phyloP scores from a whole-genome alignment of 2,797 vertebrate species.

The Gambelia wislizenii region DNA sequence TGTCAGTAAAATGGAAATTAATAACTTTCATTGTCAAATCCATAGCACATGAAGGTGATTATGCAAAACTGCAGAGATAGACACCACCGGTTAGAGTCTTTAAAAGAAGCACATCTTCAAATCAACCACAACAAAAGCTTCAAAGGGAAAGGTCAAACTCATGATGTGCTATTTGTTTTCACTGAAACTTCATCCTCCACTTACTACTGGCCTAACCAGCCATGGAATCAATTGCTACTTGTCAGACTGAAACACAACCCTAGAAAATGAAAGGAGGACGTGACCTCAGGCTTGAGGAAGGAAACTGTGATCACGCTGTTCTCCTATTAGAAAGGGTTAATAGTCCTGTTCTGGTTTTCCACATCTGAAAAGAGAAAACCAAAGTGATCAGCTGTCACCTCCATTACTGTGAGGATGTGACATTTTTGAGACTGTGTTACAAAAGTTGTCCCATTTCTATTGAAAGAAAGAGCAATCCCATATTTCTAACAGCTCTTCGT shows the following conservation, averaged over 20 bases:
- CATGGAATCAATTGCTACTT: conserved; percentile 98
- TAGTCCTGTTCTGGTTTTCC: conserved; percentile 31
- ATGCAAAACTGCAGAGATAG: conserved; percentile 57
- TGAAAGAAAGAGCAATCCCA: conserved; percentile 66
- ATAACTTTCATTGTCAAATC: conserved; percentile 42
- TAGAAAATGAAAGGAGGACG: conserved; percentile 90
- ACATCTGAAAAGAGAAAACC: conserved; percentile 16
- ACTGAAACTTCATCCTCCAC: conserved; percentile 97
- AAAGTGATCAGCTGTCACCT: conserved; percentile 56
- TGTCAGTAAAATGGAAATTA: conserved; percentile 1
- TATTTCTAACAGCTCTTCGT: conserved; percentile 57
- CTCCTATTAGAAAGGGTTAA: conserved; percentile 69
- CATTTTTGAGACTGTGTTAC: conserved; percentile 66
- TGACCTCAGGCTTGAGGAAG: conserved; percentile 75
- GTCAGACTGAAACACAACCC: conserved; percentile 93
- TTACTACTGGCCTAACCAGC: conserved; percentile 93
- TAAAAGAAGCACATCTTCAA: conserved; percentile 68
- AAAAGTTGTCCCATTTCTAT: conserved; percentile 74
- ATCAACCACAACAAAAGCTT: conserved; percentile 83
- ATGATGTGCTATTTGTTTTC: conserved; percentile 97
- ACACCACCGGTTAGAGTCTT: conserved; percentile 61
- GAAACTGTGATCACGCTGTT: conserved; percentile 64
- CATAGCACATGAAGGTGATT: conserved; percentile 55
- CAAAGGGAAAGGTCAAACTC: conserved; percentile 83
- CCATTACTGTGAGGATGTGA: conserved; percentile 57